These are phyloP conservation scores for Elgaria multicarinata DNA, from an alignment of 2,113 vertebrate genomes.

Conservation along the genomic window DNA sequence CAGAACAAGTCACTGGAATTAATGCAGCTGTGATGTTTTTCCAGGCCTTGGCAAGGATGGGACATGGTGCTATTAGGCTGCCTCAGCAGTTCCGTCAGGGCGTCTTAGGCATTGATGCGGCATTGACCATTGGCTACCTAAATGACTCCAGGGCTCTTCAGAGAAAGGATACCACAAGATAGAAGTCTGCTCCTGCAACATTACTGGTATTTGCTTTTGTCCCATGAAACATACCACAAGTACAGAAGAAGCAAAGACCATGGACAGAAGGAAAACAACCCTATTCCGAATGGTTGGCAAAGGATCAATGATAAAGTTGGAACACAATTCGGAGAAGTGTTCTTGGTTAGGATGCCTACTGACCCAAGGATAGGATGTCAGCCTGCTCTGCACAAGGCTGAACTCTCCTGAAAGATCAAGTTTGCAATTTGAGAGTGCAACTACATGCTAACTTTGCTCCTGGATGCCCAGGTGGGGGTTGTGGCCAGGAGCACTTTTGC, in stretches of 20 bases:
- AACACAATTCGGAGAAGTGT: too few species aligned
- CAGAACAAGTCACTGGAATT: not conserved
- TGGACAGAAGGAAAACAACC: not conserved
- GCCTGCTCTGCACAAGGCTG: too few species aligned
- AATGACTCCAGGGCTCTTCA: not conserved
- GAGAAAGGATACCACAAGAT: not conserved
- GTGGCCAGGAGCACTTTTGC: too few species aligned
- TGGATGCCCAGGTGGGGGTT: too few species aligned
- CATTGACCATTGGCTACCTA: not conserved
- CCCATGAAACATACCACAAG: not conserved
- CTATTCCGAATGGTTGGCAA: not conserved
- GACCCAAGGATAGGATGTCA: too few species aligned
- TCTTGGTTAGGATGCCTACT: too few species aligned
- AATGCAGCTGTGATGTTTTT: not conserved
- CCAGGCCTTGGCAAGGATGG: not conserved
- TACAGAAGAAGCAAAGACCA: not conserved
- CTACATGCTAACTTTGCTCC: too few species aligned
- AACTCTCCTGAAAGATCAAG: too few species aligned
- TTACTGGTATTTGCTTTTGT: not conserved
- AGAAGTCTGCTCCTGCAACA: not conserved
- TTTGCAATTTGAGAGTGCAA: too few species aligned
- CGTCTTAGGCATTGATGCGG: conserved; percentile 31
- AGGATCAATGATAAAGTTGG: not conserved
- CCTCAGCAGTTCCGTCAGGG: not conserved
- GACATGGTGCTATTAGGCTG: not conserved